Base-by-base conservation (phyloP, 1,140 invertebrate species). In the Drosophila bocki region DNA sequence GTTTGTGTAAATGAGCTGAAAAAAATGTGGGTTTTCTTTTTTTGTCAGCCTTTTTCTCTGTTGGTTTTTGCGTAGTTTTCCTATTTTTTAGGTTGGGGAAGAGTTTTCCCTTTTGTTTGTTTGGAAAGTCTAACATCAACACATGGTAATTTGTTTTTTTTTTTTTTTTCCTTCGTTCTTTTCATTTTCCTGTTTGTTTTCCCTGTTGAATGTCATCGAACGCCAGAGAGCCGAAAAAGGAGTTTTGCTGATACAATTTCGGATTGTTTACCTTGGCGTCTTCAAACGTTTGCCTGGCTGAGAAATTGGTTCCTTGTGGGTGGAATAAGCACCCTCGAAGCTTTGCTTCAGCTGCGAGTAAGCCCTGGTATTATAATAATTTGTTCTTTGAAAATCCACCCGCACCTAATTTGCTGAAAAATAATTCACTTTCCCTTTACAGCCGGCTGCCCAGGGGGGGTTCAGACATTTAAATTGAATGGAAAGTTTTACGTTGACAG, bases 1-100 rank as follows among this genome's bases (percentile, higher is more conserved):
- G 77, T 75, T 83, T 87, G 83, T 80, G 60, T 58, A 83, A 87
- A 87, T 87, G 84, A 88, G 84, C 69, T 50, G 62, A 56, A 78
- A 82, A 74, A 67, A 74, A 39, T 33, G 37, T 57, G 29, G 32
- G 19, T n/a, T n/a, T n/a, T 37, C 68, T 60, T 78, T 77, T 77
- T 78, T 82, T 79, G 56, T 51, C 56, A 41, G 50, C 60, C 39
- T 26, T 72, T 82, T 87, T 65, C 42, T 64, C 37, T 64, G 61
- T 53, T 56, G 54, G 64, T 65, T 82, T 78, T 81, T 65, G 35
- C 29, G 33, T 64, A 70, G 53, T 61, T 82, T 67, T 82, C 15
- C 35, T 32, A 33, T 65, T 61, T 75, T 62, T 63, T 70, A 9
- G 45, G 26, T n/a, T 29, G 17, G 39, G 50, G 11, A 57, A 51